phyloP scores from a whole-genome alignment of 2,113 vertebrate genomes.

The Noturus placidus region DNA sequence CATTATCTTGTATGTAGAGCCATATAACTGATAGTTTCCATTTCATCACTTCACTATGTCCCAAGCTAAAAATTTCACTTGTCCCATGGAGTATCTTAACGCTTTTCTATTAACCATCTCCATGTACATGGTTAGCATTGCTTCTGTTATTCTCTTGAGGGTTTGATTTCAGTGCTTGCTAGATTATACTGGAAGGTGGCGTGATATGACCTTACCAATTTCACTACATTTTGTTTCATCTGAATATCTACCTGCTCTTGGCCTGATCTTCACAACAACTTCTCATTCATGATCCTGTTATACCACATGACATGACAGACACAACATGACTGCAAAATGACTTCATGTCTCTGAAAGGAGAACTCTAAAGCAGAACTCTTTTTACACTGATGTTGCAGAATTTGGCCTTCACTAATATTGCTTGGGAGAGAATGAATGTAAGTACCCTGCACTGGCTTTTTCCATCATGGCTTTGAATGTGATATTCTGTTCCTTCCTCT shows the following conservation, averaged over 20 bases:
- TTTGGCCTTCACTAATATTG: neutral
- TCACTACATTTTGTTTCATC: neutral
- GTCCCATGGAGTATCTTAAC: neutral
- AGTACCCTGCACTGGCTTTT: neutral
- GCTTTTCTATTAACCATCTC: neutral
- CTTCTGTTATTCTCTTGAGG: neutral
- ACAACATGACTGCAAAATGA: too few relatives aligned
- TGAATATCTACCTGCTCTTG: neutral
- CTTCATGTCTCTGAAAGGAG: neutral
- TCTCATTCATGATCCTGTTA: neutral
- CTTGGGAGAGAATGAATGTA: neutral
- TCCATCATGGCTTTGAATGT: neutral
- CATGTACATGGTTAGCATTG: neutral
- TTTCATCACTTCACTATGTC: neutral
- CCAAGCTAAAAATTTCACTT: neutral
- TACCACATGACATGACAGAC: neutral
- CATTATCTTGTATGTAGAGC: neutral
- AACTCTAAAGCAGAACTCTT: neutral
- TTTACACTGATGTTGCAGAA: neutral
- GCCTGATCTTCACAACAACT: neutral
- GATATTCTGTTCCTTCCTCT: neutral
- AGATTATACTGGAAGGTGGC: neutral
- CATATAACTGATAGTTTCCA: neutral
- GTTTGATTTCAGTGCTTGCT: neutral
- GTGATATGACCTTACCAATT: neutral